Conservation (phyloP, 2,113 vertebrate species). For the Xiphorhynchus elegans region DNA sequence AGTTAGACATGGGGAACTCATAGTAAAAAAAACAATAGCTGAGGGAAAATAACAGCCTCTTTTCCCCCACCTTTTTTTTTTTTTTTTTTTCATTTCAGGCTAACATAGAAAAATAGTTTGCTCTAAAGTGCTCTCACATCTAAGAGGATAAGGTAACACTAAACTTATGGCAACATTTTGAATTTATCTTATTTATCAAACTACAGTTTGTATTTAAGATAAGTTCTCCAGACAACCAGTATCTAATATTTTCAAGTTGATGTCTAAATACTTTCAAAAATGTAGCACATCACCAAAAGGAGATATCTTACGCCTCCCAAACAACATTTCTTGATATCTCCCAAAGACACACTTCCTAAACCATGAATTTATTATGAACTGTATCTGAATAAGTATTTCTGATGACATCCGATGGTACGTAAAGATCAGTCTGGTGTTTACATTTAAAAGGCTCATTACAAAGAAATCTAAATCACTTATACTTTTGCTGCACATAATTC, state of each 20-base stretch:
- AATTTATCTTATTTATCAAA: neutral
- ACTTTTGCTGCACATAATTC: neutral
- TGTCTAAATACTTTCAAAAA: neutral
- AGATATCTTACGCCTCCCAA: neutral
- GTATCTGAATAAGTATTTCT: neutral
- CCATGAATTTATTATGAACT: neutral
- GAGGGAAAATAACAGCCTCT: neutral
- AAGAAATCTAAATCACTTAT: neutral
- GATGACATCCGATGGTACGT: neutral
- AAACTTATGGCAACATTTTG: neutral
- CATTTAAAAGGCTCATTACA: neutral
- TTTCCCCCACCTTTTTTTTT: rapidly evolving
- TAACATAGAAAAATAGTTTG: neutral
- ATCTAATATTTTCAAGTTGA: neutral
- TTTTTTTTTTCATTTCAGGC: neutral
- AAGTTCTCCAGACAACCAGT: neutral
- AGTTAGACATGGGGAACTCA: neutral
- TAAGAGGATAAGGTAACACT: neutral
- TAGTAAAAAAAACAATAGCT: neutral
- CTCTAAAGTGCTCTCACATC: neutral
- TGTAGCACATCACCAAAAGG: neutral
- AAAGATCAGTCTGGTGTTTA: neutral
- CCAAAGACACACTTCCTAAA: neutral
- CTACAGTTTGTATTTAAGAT: neutral
- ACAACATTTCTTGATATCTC: neutral